These are phyloP conservation scores for Ambastaia sidthimunki DNA, from an alignment of 2,797 vertebrate genomes.

Conservation along the genomic window DNA sequence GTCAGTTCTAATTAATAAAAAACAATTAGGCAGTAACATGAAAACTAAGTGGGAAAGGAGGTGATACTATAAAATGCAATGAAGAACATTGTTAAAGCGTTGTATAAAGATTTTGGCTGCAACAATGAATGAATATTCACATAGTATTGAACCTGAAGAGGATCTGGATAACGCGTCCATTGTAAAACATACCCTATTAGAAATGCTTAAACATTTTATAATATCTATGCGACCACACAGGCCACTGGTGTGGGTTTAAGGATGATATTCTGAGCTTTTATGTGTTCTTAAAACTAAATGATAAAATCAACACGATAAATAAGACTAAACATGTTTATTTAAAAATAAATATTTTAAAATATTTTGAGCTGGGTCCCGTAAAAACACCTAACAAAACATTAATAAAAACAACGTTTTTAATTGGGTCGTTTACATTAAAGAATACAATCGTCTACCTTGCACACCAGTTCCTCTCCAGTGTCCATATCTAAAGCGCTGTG, in stretches of 20 bases:
- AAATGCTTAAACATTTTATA: not conserved
- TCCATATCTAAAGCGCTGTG: constrained; percentile 82
- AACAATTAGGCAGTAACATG: not conserved
- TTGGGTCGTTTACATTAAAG: too few species aligned
- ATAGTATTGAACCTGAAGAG: not conserved
- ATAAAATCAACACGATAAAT: too few species aligned
- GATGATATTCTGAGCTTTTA: too few species aligned
- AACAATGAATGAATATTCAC: too few species aligned
- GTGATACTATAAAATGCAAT: not conserved
- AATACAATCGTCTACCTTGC: constrained; percentile 79
- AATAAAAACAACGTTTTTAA: too few species aligned
- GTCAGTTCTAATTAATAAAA: not conserved
- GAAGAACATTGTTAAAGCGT: not conserved
- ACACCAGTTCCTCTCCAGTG: constrained; percentile 83
- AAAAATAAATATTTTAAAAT: too few species aligned
- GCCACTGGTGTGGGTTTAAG: too few species aligned
- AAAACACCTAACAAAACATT: too few species aligned
- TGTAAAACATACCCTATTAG: not conserved
- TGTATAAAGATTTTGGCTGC: not conserved
- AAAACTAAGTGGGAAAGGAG: not conserved
- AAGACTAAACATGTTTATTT: too few species aligned
- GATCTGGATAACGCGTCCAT: not conserved
- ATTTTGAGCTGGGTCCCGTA: too few species aligned
- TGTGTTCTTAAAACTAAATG: too few species aligned
- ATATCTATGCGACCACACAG: too few species aligned